Evolutionary conservation across 2,888 invertebrate species (phyloP).

Genomic region (Aquatica leii): DNA sequence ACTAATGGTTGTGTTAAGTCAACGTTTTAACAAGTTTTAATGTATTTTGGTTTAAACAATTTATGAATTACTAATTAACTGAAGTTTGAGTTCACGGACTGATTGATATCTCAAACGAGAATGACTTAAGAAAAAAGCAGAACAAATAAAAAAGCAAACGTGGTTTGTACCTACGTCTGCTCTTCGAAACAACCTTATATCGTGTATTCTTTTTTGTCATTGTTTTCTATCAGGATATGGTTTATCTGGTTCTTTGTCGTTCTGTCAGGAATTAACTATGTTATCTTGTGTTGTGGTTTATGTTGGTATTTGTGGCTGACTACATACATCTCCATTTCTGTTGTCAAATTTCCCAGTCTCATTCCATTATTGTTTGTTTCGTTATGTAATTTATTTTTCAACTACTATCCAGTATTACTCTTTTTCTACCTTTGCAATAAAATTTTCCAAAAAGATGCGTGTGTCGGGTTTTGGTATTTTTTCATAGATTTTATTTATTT

Average conservation of each 20-base stretch:
- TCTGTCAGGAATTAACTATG: conserved; percentile 14
- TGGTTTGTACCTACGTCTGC: conserved; percentile 13
- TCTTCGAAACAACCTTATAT: conserved; percentile 3
- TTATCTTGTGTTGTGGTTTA: neutral
- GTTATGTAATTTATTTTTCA: neutral
- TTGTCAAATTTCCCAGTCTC: neutral
- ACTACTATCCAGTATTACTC: neutral
- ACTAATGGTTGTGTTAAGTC: too few relatives aligned
- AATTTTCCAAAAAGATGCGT: too few relatives aligned
- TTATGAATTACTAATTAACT: too few relatives aligned
- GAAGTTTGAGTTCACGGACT: too few relatives aligned
- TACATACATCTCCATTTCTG: neutral
- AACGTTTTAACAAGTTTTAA: too few relatives aligned
- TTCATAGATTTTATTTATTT: too few relatives aligned
- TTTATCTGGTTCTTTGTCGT: conserved; percentile 6
- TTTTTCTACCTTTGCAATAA: neutral
- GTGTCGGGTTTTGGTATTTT: conserved; percentile 1
- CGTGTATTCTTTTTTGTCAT: conserved; percentile 9
- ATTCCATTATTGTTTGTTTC: neutral
- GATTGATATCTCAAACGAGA: too few relatives aligned
- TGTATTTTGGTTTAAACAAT: too few relatives aligned
- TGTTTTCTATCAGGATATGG: neutral
- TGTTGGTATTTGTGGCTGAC: neutral
- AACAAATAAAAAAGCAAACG: too few relatives aligned
- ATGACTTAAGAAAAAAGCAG: too few relatives aligned